These are phyloP conservation scores for Amiota mariae DNA, from an alignment of 2,888 invertebrate species.

Conservation along the genomic window DNA sequence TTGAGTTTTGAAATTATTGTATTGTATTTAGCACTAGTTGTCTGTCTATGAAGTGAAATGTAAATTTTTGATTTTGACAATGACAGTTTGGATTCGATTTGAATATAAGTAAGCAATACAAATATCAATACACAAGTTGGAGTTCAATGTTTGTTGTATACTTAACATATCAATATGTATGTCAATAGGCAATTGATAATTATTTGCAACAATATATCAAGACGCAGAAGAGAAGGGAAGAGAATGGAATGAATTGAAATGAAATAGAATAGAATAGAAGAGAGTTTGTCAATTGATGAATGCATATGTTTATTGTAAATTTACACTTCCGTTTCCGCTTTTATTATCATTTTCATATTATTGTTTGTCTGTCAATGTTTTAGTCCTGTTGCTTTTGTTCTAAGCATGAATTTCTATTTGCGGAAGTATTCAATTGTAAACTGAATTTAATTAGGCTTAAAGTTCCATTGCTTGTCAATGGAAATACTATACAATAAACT, in stretches of 20 bases:
- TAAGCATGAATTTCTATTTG: not conserved
- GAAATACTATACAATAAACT: not conserved
- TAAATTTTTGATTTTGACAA: constrained; percentile 3
- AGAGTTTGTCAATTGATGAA: too few relatives aligned
- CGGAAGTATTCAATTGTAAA: constrained; percentile 20
- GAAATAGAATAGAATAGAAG: too few relatives aligned
- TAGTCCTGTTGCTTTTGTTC: not conserved
- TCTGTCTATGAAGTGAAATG: too few relatives aligned
- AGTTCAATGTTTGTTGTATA: too few relatives aligned
- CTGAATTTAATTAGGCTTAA: constrained; percentile 23
- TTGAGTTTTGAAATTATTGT: too few relatives aligned
- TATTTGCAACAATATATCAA: constrained; percentile 15
- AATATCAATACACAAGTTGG: too few relatives aligned
- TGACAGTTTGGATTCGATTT: not conserved
- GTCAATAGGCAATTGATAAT: constrained; percentile 25
- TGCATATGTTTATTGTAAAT: constrained; percentile 16
- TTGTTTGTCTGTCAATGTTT: not conserved
- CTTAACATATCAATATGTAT: not conserved
- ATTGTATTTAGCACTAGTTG: too few relatives aligned
- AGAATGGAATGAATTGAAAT: too few relatives aligned
- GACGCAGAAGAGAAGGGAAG: too few relatives aligned
- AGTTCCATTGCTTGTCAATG: not conserved
- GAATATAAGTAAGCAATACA: too few relatives aligned
- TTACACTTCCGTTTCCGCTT: constrained; percentile 26
- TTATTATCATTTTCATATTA: constrained; percentile 12